These are phyloP conservation scores for Lophotis ruficrista DNA, from an alignment of 2,113 vertebrate species.

Conservation along the genomic window DNA sequence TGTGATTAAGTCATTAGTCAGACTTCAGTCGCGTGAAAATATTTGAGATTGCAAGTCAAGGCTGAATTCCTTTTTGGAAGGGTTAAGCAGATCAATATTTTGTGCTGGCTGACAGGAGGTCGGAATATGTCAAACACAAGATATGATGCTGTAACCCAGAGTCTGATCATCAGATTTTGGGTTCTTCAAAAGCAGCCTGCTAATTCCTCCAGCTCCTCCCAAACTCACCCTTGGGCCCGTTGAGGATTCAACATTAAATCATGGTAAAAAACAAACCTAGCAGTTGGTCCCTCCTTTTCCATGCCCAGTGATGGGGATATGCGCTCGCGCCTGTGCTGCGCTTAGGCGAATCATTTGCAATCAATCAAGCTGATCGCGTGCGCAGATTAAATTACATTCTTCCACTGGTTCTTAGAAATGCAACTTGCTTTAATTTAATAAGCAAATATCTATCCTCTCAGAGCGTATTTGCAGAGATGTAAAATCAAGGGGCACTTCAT, in stretches of 20 bases:
- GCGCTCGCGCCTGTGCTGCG: not conserved
- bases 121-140: not conserved
- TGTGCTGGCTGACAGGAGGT: not conserved
- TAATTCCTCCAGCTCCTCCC: not conserved
- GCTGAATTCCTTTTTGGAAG: not conserved
- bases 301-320: too few relatives aligned
- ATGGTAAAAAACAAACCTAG: not conserved
- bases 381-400: not conserved
- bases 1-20: conserved; percentile 65
- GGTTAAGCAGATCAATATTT: conserved; percentile 11
- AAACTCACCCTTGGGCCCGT: not conserved
- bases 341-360: not conserved
- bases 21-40: conserved; percentile 18
- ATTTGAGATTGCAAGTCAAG: conserved; percentile 36
- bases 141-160: not conserved
- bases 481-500: not conserved
- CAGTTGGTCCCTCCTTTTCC: not conserved
- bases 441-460: conserved; percentile 7
- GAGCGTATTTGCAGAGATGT: not conserved
- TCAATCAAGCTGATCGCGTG: not conserved
- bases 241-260: not conserved
- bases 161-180: not conserved
- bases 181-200: not conserved
- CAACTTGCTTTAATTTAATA: conserved; percentile 37
- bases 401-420: not conserved